Evolutionary conservation across 1,140 invertebrate species (phyloP), one percentile per base, ranked within the genome.

Genomic region (Drosophila sp.): DNA sequence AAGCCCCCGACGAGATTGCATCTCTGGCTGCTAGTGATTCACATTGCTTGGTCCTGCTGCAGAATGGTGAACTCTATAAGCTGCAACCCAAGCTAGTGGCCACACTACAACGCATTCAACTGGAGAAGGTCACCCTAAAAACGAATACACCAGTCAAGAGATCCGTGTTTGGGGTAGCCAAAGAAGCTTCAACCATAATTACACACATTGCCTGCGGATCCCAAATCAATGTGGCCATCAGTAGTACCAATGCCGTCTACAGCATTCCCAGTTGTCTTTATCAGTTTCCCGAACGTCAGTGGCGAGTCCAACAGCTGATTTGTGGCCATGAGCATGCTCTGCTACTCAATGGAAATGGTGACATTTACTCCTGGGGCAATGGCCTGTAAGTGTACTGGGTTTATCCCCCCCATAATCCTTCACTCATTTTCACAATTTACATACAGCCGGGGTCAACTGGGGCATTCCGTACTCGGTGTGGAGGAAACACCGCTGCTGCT

Each of bases 301-400:
- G 85, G 35, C 94, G 93, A 80, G 93, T 95, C 57, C 91, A 93
- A 55, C 94, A 96, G 83, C 91, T 97, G 47, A 92, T 93, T 58
- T 95, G 96, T 92, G 97, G 97, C 3, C 95, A 95, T 90, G 96
- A 97, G 91, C 97, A 98, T 92, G 94, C 94, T 23, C 81, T 98
- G 10, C 69, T 97, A 38, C 92, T 98, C 2, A 95, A 96, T 62
- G 93, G 94, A 69, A 93, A 93, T 83, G 97, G 97, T 1, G 93
- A 94, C 74, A 93, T 98, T 66, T 97, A 96, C 81, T 95, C 95
- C 11, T 97, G 95, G 94, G 97, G 97, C 54, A 94, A 94, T 81
- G 96, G 97, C 80, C 96, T 96, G 96, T 97, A 94, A 92, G 92
- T 92, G 27, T 30, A 25, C 17, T 17, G 17, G 17, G 17, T 17